These are phyloP conservation scores for Meloidogyne hapla DNA, from an alignment of 1,140 invertebrate genomes.

Conservation along the genomic window DNA sequence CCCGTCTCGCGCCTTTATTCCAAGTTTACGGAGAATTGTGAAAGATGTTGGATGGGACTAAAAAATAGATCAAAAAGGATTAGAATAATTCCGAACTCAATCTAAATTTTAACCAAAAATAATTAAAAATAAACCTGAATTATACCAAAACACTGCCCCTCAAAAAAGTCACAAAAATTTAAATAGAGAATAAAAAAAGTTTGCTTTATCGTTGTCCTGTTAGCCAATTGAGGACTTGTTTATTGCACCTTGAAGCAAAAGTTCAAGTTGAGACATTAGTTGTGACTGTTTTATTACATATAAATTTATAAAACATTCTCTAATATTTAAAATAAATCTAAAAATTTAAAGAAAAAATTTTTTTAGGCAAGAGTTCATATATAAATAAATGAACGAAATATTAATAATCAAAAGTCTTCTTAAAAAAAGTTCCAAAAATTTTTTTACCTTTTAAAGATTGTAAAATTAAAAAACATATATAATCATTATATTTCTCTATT, in stretches of 20 bases:
- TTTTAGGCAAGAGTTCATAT: too few species aligned
- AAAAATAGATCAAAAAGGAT: not conserved
- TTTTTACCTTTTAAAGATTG: too few species aligned
- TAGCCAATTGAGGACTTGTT: conserved; percentile 50
- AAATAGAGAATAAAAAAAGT: not conserved
- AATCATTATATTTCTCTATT: too few species aligned
- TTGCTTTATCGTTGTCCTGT: not conserved
- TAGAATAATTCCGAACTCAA: too few species aligned
- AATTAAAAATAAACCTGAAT: too few species aligned
- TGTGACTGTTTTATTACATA: not conserved
- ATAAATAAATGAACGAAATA: too few species aligned
- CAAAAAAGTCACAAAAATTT: not conserved
- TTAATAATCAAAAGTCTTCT: too few species aligned
- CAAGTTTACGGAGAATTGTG: not conserved
- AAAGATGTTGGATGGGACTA: not conserved
- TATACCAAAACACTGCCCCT: not conserved
- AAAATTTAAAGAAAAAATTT: not conserved
- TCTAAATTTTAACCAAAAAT: too few species aligned
- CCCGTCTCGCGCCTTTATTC: not conserved
- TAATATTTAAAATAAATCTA: not conserved
- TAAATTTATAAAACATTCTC: conserved; percentile 1
- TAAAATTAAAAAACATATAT: too few species aligned
- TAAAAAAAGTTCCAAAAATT: too few species aligned
- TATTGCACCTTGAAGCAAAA: conserved; percentile 47
- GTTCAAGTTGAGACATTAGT: conserved; percentile 43